Conservation (phyloP, 2,888 invertebrate species). For the Epiperipatus broadwayi region DNA sequence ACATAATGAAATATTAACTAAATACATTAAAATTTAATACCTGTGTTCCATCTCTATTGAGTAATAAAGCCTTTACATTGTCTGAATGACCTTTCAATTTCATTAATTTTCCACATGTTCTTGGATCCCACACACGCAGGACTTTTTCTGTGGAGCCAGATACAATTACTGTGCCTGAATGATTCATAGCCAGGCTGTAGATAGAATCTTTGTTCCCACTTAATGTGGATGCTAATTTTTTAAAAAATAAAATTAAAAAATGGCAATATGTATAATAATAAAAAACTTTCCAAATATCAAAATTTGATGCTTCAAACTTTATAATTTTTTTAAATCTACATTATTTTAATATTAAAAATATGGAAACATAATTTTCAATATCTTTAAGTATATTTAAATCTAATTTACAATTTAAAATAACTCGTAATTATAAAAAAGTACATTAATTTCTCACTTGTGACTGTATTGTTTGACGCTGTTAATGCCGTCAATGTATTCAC, state of each 20-base stretch:
- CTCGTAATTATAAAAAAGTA: slow-evolving; percentile 10
- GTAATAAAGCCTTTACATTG: slow-evolving; percentile 83
- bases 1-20: no score
- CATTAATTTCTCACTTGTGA: slow-evolving; percentile 58
- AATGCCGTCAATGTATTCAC: slow-evolving; percentile 90
- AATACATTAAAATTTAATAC: slow-evolving; percentile 18
- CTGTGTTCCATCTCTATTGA: slow-evolving; percentile 76
- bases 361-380: no score
- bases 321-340: no score
- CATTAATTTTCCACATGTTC: slow-evolving; percentile 79
- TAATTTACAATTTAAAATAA: slow-evolving; percentile 8
- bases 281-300: no score
- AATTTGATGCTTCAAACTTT: slow-evolving; percentile 4
- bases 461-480: slow-evolving; percentile 94
- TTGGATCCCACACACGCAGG: slow-evolving; percentile 86
- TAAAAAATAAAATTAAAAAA: slow-evolving; percentile 12
- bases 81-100: slow-evolving; percentile 92
- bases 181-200: slow-evolving; percentile 96
- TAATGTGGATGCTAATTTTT: slow-evolving; percentile 59
- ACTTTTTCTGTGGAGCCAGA: slow-evolving; percentile 93
- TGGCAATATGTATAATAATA: no score
- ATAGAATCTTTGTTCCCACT: slow-evolving; percentile 95
- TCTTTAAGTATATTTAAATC: neutral
- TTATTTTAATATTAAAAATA: no score
- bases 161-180: slow-evolving; percentile 78